Percentiles rank a stretch among this genome's conserved stretches.
These are phyloP conservation scores for Melanotaenia maccullochi DNA, from an alignment of 2,797 vertebrate species.

Conservation along the genomic window DNA sequence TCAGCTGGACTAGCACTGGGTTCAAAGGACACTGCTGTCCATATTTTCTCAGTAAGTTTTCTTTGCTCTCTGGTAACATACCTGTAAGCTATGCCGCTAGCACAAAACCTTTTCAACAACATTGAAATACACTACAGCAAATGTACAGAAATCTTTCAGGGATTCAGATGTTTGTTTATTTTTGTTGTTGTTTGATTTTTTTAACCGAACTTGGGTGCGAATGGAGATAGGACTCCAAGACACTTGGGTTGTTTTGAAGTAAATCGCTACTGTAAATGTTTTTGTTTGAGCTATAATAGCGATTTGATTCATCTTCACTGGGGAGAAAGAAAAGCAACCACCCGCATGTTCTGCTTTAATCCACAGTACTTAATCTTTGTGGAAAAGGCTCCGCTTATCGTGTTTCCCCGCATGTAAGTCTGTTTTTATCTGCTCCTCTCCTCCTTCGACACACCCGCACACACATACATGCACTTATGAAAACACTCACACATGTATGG, in stretches of 20 bases:
- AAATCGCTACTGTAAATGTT: conserved; percentile 69
- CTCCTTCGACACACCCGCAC: conserved; percentile 49
- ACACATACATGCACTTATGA: conserved; percentile 34
- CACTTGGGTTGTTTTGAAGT: conserved; percentile 66
- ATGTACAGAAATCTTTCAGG: conserved; percentile 17
- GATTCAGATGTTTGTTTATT: conserved; percentile 17
- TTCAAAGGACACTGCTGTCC: conserved; percentile 29
- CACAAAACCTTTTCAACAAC: conserved; percentile 14
- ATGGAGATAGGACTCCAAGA: conserved; percentile 55
- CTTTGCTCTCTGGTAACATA: neutral
- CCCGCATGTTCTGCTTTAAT: conserved; percentile 75
- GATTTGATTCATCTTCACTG: conserved; percentile 68
- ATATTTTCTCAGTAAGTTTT: conserved; percentile 8
- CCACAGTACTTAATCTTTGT: conserved; percentile 73
- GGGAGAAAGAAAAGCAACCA: conserved; percentile 56
- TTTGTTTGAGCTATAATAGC: conserved; percentile 73
- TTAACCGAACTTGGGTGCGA: conserved; percentile 19
- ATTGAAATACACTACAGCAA: conserved; percentile 9
- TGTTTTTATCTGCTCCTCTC: conserved; percentile 69
- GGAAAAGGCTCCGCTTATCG: conserved; percentile 71
- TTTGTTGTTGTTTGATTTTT: neutral
- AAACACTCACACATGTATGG: conserved; percentile 39
- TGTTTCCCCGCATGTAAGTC: conserved; percentile 72
- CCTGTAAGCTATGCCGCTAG: conserved; percentile 9
- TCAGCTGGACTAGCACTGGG: conserved; percentile 41